These are phyloP conservation scores for Lasioglossum villosulum DNA, from an alignment of 2,888 invertebrate species.

Conservation along the genomic window DNA sequence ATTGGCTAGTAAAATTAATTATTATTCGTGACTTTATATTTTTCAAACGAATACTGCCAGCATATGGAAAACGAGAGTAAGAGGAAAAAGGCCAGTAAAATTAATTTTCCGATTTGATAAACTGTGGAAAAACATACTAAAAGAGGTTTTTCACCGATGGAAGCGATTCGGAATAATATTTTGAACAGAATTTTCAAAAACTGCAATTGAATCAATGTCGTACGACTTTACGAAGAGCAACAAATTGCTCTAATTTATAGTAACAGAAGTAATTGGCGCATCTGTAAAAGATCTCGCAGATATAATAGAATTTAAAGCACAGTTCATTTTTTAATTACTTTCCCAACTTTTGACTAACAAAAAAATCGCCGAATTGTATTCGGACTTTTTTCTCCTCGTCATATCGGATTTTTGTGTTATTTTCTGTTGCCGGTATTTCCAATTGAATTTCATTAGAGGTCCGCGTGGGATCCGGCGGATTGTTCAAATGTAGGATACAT, in stretches of 20 bases:
- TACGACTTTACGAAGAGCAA: not conserved
- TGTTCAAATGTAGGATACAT: not conserved
- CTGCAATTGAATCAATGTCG: not conserved
- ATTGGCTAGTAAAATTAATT: not conserved
- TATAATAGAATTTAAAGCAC: not conserved
- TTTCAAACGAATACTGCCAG: not conserved
- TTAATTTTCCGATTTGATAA: not conserved
- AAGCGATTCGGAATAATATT: not conserved
- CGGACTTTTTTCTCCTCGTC: not conserved
- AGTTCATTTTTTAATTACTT: not conserved
- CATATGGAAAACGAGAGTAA: not conserved
- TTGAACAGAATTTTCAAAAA: not conserved
- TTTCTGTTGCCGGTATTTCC: not conserved
- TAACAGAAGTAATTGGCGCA: not conserved
- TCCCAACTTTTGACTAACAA: not conserved
- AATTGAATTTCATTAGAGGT: conserved; percentile 7
- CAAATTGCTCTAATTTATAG: not conserved
- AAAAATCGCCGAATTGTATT: not conserved
- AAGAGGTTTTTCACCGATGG: not conserved
- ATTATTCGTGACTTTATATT: not conserved
- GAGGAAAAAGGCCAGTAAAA: not conserved
- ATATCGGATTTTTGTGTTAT: not conserved
- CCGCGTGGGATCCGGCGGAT: not conserved
- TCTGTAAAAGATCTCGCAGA: not conserved
- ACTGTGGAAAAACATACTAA: not conserved